Evolutionary conservation across 2,888 invertebrate species (phyloP), one percentile per base, ranked within the genome.

Genomic region (Andrena dorsata): DNA sequence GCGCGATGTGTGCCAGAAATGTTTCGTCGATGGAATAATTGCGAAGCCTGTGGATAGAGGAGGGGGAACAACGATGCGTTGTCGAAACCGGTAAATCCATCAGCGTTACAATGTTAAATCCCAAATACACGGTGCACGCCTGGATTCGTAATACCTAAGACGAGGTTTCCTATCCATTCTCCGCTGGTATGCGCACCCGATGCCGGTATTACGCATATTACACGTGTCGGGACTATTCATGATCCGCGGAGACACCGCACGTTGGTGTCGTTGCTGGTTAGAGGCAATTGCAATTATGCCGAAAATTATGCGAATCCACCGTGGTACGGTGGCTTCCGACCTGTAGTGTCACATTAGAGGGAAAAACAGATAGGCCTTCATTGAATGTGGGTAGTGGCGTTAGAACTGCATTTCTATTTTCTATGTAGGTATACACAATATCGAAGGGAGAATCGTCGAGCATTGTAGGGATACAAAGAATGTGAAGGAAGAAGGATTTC

Each of bases 211-310:
- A 82, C 68, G 83, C 83, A 75, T 75, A 82, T 82, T 83, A 83
- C 82, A 83, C 72, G 70, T 79, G 83, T 82, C 71, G 47, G 35
- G 53, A 68, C 78, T 82, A 75, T 82, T 82, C 82, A 78, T 60
- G 75, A 72, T 68, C 56, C 28, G 30, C 16, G 60, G 35, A 58
- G 81, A 30, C 47, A 58, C 61, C 73, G 26, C 32, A 58, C 56
- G 71, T 65, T 30, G 28, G 30, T 65, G 64, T 82, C 63, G 51
- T 47, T 68, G 78, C 49, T 74, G 66, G 71, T 72, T 78, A 78
- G 60, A 26, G 69, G 51, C 23, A 73, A 72, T 70, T 58, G 66
- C 65, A 73, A 81, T 81, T 81, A 60, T 65, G 66, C 47, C 47
- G 35, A 69, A 61, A 41, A 60, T 71, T 60, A 68, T 68, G 53